These are phyloP conservation scores for Seladonia tumulorum DNA, from an alignment of 2,888 invertebrate genomes.

Conservation along the genomic window DNA sequence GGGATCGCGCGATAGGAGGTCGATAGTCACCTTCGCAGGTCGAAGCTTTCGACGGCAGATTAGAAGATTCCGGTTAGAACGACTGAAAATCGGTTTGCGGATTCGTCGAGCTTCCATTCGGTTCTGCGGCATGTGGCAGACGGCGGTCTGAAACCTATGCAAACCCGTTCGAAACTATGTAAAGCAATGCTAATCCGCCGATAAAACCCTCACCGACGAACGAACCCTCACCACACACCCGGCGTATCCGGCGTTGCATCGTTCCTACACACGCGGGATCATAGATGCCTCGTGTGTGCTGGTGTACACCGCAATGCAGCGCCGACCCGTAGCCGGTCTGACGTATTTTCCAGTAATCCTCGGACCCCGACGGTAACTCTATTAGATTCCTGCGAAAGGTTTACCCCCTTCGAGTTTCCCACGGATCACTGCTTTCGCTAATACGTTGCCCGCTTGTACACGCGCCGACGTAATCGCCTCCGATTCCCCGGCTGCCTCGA, in stretches of 20 bases:
- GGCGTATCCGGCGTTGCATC: constrained; percentile 59
- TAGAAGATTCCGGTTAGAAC: constrained; percentile 62
- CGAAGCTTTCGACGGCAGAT: constrained; percentile 62
- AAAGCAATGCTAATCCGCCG: constrained; percentile 83
- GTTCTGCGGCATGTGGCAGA: constrained; percentile 59
- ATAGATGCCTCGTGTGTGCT: constrained; percentile 45
- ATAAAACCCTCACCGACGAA: constrained; percentile 80
- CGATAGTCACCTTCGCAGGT: constrained; percentile 26
- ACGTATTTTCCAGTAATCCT: constrained; percentile 80
- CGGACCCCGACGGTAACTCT: constrained; percentile 75
- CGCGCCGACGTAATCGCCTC: constrained; percentile 52
- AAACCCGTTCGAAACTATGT: constrained; percentile 81
- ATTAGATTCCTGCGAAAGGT: constrained; percentile 74
- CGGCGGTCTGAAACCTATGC: constrained; percentile 75
- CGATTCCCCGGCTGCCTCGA: constrained; percentile 21
- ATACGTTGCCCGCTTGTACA: constrained; percentile 54
- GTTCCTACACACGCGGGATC: constrained; percentile 48
- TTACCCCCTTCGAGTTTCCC: constrained; percentile 44
- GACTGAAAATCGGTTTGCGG: constrained; percentile 71
- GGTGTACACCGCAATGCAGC: constrained; percentile 74
- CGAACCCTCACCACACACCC: constrained; percentile 60
- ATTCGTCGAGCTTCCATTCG: constrained; percentile 59
- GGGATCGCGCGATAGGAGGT: constrained; percentile 42
- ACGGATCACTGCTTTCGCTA: constrained; percentile 48
- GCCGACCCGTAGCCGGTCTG: constrained; percentile 61